phyloP scores from a whole-genome alignment of 2,888 invertebrate species.

The Ctena decussata region DNA sequence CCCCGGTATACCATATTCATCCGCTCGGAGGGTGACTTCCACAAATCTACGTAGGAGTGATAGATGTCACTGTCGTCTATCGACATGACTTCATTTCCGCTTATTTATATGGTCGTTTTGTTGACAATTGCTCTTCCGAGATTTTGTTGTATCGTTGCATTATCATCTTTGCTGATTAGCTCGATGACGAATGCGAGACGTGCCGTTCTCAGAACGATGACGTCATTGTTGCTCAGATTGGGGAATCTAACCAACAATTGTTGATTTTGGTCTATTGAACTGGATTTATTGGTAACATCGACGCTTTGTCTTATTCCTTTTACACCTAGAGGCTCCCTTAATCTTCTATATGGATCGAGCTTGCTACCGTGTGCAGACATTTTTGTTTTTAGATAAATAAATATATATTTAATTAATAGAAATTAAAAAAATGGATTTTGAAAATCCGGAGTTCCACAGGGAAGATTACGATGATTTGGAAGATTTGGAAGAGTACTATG shows the following conservation, averaged over 20 bases:
- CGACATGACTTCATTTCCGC: conserved; percentile 51
- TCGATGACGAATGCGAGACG: conserved; percentile 59
- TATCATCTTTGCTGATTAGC: conserved; percentile 34
- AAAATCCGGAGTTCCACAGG: no score
- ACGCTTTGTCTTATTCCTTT: conserved; percentile 58
- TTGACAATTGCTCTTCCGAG: conserved; percentile 60
- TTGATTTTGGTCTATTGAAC: conserved; percentile 63
- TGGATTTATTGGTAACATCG: conserved; percentile 8
- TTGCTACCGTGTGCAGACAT: conserved; percentile 15
- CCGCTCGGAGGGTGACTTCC: not conserved
- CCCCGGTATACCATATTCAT: conserved; percentile 52
- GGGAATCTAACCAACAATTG: conserved; percentile 61
- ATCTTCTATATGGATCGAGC: conserved; percentile 26
- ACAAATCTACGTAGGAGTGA: conserved; percentile 47
- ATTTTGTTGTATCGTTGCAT: conserved; percentile 52
- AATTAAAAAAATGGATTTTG: no score
- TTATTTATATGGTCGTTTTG: conserved; percentile 56
- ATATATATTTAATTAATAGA: no score
- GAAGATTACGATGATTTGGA: no score
- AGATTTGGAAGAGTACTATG: no score
- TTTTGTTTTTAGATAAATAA: no score
- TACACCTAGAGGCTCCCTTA: conserved; percentile 47
- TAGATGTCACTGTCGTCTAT: conserved; percentile 43
- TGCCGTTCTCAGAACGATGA: no score
- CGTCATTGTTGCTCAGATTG: conserved; percentile 24